These are phyloP conservation scores for Eulacestoma nigropectus DNA, from an alignment of 2,113 vertebrate genomes.

Conservation along the genomic window DNA sequence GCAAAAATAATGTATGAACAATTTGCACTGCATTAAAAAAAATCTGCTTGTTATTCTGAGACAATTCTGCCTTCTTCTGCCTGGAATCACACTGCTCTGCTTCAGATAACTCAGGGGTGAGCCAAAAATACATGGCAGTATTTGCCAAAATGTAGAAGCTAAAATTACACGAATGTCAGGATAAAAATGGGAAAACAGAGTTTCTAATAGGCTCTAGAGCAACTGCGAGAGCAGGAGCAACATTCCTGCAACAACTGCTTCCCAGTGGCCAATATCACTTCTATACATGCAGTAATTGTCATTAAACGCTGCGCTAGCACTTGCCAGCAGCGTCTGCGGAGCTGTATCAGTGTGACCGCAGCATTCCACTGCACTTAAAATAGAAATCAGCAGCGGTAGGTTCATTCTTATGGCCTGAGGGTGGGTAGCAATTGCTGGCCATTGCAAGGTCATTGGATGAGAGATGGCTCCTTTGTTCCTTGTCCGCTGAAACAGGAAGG, in stretches of 20 bases:
- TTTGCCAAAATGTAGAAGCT: constrained; percentile 44
- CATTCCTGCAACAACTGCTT: constrained; percentile 18
- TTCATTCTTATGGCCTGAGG: background rate
- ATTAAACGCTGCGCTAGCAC: background rate
- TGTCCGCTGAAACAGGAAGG: background rate
- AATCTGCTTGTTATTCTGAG: constrained; percentile 56
- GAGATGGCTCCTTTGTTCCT: background rate
- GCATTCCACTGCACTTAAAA: constrained; percentile 35
- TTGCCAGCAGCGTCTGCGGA: background rate
- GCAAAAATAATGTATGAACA: constrained; percentile 54
- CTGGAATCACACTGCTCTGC: constrained; percentile 30
- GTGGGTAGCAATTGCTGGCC: background rate
- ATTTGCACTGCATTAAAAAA: constrained; percentile 34
- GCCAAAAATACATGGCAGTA: constrained; percentile 3
- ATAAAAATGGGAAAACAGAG: background rate
- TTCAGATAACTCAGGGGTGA: constrained; percentile 38
- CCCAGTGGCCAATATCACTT: background rate
- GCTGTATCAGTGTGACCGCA: background rate
- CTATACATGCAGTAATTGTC: background rate
- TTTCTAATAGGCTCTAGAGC: background rate
- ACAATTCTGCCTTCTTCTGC: constrained; percentile 53
- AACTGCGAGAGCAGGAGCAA: background rate
- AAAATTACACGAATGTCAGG: constrained; percentile 27
- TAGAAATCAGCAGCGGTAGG: background rate
- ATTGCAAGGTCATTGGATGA: background rate